Conservation (phyloP, 1,140 invertebrate genomes). For the Propsilocerus akamusi region DNA sequence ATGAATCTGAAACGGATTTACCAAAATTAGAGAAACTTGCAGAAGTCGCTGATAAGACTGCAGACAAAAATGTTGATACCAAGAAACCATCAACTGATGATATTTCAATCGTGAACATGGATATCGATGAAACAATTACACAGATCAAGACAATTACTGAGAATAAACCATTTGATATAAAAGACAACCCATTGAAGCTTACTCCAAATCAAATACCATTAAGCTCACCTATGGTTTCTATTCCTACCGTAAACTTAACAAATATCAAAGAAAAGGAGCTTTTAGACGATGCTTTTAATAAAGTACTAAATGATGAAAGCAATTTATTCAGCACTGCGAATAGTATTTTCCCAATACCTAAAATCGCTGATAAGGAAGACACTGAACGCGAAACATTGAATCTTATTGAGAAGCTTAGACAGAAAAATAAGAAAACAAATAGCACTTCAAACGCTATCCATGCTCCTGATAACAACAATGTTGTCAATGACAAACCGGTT, state of each 20-base stretch:
- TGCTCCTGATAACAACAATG: constrained; percentile 3
- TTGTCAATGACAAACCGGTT: background rate
- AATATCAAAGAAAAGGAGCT: constrained; percentile 26
- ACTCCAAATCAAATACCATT: background rate
- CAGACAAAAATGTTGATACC: background rate
- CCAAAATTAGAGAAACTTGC: background rate
- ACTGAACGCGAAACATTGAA: constrained; percentile 55
- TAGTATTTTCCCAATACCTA: background rate
- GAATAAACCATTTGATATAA: background rate
- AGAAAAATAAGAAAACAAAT: constrained; percentile 24
- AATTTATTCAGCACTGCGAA: background rate
- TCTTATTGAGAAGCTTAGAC: constrained; percentile 55
- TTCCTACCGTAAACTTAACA: constrained; percentile 7
- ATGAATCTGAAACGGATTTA: background rate
- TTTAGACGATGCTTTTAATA: constrained; percentile 6
- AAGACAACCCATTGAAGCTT: background rate
- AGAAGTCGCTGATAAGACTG: background rate
- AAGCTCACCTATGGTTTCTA: background rate
- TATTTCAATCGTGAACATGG: background rate
- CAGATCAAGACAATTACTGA: background rate
- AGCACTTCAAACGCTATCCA: constrained; percentile 10
- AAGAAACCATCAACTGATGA: background rate
- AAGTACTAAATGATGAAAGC: background rate
- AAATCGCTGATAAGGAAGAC: constrained; percentile 28
- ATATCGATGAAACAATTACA: background rate